Evolutionary conservation across 2,888 invertebrate genomes (phyloP).

Genomic region (Rugalucina vietnamica): DNA sequence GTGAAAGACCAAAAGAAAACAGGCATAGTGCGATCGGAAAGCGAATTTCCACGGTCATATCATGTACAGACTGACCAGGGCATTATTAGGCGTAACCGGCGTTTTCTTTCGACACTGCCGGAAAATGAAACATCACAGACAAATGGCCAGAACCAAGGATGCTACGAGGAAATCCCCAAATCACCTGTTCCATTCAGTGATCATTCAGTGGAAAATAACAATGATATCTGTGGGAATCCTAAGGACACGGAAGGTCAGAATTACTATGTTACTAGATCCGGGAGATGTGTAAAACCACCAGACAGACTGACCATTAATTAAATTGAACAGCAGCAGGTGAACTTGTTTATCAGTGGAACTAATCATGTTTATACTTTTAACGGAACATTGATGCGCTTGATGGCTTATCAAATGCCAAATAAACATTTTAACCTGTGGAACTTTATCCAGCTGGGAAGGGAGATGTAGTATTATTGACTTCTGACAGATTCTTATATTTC

Average conservation of each 20-base stretch:
- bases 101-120: not conserved
- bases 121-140: not conserved
- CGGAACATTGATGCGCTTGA: too few relatives aligned
- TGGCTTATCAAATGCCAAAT: not conserved
- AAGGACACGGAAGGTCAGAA: not conserved
- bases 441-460: not conserved
- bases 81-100: conserved; percentile 23
- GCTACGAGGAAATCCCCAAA: not conserved
- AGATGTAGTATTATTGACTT: not conserved
- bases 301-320: not conserved
- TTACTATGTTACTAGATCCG: not conserved
- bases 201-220: not conserved
- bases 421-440: not conserved
- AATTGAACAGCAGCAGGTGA: not conserved
- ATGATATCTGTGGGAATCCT: not conserved
- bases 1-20: conserved; percentile 26
- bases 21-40: conserved; percentile 12
- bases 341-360: not conserved
- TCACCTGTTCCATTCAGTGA: not conserved
- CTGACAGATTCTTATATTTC: not conserved
- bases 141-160: not conserved
- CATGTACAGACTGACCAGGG: conserved; percentile 12
- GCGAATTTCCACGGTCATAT: conserved; percentile 21
- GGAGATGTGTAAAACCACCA: not conserved
- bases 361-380: not conserved